A percentile compares a stretch with the other conserved stretches of the same genome.
These are phyloP conservation scores for Drosophila fulvimacula DNA, from an alignment of 2,888 invertebrate genomes.

Conservation along the genomic window DNA sequence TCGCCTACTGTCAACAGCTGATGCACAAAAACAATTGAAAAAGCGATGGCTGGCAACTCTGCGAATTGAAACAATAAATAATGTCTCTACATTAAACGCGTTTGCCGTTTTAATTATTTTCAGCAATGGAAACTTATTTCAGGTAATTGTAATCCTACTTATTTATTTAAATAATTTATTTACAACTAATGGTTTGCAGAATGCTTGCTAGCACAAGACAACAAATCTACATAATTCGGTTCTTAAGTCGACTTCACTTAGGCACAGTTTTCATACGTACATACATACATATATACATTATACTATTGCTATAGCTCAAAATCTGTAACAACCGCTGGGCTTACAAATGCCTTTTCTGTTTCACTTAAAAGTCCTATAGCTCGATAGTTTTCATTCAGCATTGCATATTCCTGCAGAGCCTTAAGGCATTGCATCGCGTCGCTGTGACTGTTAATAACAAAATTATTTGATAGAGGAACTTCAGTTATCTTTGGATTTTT, in stretches of 20 bases:
- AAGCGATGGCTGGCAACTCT: conserved; percentile 18
- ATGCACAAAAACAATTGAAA: not conserved
- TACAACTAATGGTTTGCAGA: not conserved
- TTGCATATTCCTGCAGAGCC: conserved; percentile 80
- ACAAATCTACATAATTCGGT: not conserved
- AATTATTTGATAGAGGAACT: not conserved
- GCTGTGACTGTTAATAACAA: conserved; percentile 12
- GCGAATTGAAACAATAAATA: not conserved
- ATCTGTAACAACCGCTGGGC: conserved; percentile 48
- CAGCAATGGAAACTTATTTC: too few relatives aligned
- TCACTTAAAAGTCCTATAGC: conserved; percentile 81
- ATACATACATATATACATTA: not conserved
- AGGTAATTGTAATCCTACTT: not conserved
- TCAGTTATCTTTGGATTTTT: not conserved
- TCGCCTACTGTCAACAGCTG: conserved; percentile 26
- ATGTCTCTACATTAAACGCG: not conserved
- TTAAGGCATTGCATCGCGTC: conserved; percentile 60
- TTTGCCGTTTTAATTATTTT: not conserved
- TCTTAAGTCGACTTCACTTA: not conserved
- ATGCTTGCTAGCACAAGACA: not conserved
- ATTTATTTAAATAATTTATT: not conserved
- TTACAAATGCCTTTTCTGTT: conserved; percentile 72
- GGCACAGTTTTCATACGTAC: not conserved
- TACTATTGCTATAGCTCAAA: conserved; percentile 42
- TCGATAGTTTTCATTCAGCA: conserved; percentile 79